Conservation (phyloP, 2,888 invertebrate species). For the Glaucopsyche alexis region DNA sequence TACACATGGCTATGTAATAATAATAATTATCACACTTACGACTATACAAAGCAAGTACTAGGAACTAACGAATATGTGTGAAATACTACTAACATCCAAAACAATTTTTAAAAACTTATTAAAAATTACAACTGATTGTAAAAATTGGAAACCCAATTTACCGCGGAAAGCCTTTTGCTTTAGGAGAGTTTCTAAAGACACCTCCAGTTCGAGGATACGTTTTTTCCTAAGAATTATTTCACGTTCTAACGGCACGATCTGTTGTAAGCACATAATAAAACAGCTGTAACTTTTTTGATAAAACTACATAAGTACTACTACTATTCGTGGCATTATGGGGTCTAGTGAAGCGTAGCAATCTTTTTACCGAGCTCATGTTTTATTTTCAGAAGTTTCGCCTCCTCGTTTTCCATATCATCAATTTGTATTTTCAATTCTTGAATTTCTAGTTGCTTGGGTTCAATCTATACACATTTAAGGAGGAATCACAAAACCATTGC, state of each 20-base stretch:
- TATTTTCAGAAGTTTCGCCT: conserved; percentile 81
- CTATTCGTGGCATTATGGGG: too few relatives aligned
- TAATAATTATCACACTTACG: conserved; percentile 17
- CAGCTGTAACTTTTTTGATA: conserved; percentile 74
- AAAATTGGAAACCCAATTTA: conserved; percentile 52
- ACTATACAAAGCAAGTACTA: conserved; percentile 19
- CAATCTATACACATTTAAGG: conserved; percentile 79
- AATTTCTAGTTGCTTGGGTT: conserved; percentile 90
- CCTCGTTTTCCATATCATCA: conserved; percentile 90
- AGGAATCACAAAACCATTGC: neutral
- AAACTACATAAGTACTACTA: neutral
- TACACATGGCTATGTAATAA: conserved; percentile 23
- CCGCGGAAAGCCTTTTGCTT: conserved; percentile 84
- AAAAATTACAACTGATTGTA: conserved; percentile 74
- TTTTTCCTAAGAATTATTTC: conserved; percentile 91
- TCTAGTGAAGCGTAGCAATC: neutral
- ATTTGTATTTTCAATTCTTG: conserved; percentile 90
- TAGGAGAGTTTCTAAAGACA: conserved; percentile 88
- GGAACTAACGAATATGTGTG: conserved; percentile 31
- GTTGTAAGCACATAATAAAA: conserved; percentile 47
- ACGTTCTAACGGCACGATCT: conserved; percentile 91
- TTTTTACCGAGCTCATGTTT: conserved; percentile 72
- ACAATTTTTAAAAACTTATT: conserved; percentile 40
- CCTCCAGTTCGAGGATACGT: conserved; percentile 91
- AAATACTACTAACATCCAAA: conserved; percentile 25